Evolutionary conservation across 2,888 invertebrate genomes (phyloP).

Genomic region (Drosophila quasianomalipes): DNA sequence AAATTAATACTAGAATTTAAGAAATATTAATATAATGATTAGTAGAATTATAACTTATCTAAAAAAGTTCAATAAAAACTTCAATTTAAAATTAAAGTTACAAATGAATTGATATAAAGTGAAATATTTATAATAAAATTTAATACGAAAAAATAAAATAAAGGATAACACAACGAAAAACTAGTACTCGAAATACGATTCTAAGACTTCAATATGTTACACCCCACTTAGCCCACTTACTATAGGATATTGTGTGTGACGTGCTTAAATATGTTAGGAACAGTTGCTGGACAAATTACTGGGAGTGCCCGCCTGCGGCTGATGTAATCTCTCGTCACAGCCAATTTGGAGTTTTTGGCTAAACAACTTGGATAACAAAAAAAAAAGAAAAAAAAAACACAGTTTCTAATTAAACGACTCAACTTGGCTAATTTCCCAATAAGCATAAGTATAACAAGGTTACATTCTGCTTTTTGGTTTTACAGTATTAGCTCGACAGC

Average conservation of each 20-base stretch:
- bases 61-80: not conserved
- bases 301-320: slow-evolving; percentile 57
- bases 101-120: not conserved
- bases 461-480: slow-evolving; percentile 12
- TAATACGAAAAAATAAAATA: not conserved
- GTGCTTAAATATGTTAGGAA: slow-evolving; percentile 68
- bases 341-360: slow-evolving; percentile 42
- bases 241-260: slow-evolving; percentile 31
- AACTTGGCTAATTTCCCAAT: slow-evolving; percentile 35
- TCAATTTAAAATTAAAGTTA: not conserved
- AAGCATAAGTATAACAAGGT: slow-evolving; percentile 18
- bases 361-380: slow-evolving; percentile 43
- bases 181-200: not conserved
- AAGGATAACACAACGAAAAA: not conserved
- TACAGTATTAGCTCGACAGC: slow-evolving; percentile 76
- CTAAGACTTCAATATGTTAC: not conserved
- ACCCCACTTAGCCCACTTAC: not conserved
- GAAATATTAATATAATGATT: not conserved
- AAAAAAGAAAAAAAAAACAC: slow-evolving; percentile 8
- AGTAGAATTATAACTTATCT: not conserved
- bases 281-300: slow-evolving; percentile 61
- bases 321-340: slow-evolving; percentile 35
- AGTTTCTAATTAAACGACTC: slow-evolving; percentile 31
- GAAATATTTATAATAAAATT: not conserved
- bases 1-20: not conserved